phyloP scores from a whole-genome alignment of 2,888 invertebrate species.

The Galeopsomyia nigrocyanea region DNA sequence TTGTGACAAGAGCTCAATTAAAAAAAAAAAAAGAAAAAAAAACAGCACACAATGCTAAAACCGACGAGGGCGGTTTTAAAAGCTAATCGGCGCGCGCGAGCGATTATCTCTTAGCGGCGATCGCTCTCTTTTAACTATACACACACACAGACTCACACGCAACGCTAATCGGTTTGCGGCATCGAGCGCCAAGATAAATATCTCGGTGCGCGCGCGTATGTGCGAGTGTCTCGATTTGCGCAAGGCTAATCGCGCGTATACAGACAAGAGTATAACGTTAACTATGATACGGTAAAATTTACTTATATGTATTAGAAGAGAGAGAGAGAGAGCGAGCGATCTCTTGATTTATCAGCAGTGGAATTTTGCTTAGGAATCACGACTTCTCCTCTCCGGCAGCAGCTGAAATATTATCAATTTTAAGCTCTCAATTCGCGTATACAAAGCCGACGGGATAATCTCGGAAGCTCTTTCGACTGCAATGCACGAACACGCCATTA shows the following conservation, averaged over 20 bases:
- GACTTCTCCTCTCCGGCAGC: not conserved
- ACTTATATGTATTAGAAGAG: too few relatives aligned
- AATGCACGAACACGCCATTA: too few relatives aligned
- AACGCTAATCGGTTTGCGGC: conserved; percentile 30
- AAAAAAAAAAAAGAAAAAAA: too few relatives aligned
- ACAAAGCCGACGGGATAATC: too few relatives aligned
- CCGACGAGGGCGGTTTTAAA: conserved; percentile 11
- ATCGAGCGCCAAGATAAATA: conserved; percentile 40
- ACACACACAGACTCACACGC: conserved; percentile 29
- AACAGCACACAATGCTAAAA: too few relatives aligned
- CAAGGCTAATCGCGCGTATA: conserved; percentile 34
- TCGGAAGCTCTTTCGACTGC: too few relatives aligned
- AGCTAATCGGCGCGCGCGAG: conserved; percentile 1
- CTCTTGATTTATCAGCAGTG: too few relatives aligned
- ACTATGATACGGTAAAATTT: too few relatives aligned
- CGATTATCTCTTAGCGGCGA: conserved; percentile 13
- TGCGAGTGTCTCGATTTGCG: conserved; percentile 31
- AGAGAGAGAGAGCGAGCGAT: too few relatives aligned
- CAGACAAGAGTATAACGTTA: too few relatives aligned
- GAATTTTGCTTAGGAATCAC: conserved; percentile 23
- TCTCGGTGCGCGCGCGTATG: conserved; percentile 18
- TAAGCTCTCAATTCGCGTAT: too few relatives aligned
- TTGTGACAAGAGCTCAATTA: not conserved
- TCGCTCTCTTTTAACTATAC: not conserved
- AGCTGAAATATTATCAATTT: too few relatives aligned